Conservation (phyloP, 2,113 vertebrate genomes). For the Salvelinus alpinus region DNA sequence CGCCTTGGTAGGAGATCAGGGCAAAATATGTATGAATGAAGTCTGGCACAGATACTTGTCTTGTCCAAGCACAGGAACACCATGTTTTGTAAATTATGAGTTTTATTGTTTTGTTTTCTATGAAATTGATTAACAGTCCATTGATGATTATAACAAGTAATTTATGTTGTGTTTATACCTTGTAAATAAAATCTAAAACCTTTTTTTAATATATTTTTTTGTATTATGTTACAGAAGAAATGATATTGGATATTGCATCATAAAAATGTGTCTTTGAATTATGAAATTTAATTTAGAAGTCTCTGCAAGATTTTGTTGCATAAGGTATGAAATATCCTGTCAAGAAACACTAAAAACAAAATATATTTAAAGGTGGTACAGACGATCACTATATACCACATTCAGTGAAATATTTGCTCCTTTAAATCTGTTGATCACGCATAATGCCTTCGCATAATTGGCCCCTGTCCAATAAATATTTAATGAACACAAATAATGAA, state of each 20-base stretch:
- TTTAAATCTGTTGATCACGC: slow-evolving; percentile 67
- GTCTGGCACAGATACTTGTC: slow-evolving; percentile 73
- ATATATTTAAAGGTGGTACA: not conserved
- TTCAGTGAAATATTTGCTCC: slow-evolving; percentile 34
- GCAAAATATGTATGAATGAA: slow-evolving; percentile 37
- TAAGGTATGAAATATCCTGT: slow-evolving; percentile 4
- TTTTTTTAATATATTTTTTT: slow-evolving; percentile 15
- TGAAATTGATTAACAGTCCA: slow-evolving; percentile 56
- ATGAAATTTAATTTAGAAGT: no score
- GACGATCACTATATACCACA: slow-evolving; percentile 1
- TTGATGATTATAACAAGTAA: slow-evolving; percentile 58
- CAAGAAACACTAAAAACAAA: not conserved
- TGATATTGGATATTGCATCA: slow-evolving; percentile 6
- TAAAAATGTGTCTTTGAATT: not conserved
- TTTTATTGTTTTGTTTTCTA: slow-evolving; percentile 55
- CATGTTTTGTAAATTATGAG: slow-evolving; percentile 94
- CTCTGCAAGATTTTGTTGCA: not conserved
- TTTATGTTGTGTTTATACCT: slow-evolving; percentile 72
- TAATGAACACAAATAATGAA: slow-evolving; percentile 69
- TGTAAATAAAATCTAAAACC: slow-evolving; percentile 75
- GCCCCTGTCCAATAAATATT: slow-evolving; percentile 66
- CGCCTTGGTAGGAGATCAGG: slow-evolving; percentile 65
- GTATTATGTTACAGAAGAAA: slow-evolving; percentile 26
- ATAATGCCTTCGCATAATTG: slow-evolving; percentile 50
- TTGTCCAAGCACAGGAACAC: slow-evolving; percentile 89